phyloP scores from a whole-genome alignment of 2,888 invertebrate genomes.

The Drosophila paranaensis region DNA sequence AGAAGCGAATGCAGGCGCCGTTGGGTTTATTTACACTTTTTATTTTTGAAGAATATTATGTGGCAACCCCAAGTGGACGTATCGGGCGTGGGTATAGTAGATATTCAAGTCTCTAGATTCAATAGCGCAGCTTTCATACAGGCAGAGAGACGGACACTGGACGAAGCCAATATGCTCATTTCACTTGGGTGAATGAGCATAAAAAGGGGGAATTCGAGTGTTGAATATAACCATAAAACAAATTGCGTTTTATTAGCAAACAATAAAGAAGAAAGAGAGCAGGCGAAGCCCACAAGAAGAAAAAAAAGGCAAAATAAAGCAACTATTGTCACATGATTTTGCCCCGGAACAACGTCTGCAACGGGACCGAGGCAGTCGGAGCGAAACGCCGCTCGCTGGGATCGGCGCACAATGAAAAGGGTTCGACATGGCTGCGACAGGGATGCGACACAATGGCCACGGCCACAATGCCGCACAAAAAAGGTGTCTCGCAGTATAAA shows the following conservation, averaged over 20 bases:
- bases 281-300: constrained; percentile 1
- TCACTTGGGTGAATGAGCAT: no score
- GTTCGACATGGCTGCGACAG: constrained; percentile 69
- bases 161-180: no score
- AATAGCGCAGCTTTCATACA: no score
- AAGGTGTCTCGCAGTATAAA: constrained; percentile 74
- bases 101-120: no score
- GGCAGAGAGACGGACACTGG: no score
- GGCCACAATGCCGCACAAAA: constrained; percentile 65
- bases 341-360: constrained; percentile 27
- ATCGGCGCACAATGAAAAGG: constrained; percentile 72
- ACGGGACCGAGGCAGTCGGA: constrained; percentile 8
- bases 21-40: no score
- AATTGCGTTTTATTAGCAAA: constrained; percentile 76
- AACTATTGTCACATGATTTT: constrained; percentile 76
- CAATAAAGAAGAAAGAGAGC: constrained; percentile 32
- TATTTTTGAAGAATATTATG: no score
- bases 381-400: constrained; percentile 6
- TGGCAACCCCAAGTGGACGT: no score
- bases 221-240: constrained; percentile 54
- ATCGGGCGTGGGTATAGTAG: no score
- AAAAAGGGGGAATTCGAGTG: constrained; percentile 3
- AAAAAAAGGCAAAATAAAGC: constrained; percentile 53
- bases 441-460: constrained; percentile 63
- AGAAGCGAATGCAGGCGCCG: no score